phyloP scores from a whole-genome alignment of 2,888 invertebrate species.

The Endomychus coccineus region DNA sequence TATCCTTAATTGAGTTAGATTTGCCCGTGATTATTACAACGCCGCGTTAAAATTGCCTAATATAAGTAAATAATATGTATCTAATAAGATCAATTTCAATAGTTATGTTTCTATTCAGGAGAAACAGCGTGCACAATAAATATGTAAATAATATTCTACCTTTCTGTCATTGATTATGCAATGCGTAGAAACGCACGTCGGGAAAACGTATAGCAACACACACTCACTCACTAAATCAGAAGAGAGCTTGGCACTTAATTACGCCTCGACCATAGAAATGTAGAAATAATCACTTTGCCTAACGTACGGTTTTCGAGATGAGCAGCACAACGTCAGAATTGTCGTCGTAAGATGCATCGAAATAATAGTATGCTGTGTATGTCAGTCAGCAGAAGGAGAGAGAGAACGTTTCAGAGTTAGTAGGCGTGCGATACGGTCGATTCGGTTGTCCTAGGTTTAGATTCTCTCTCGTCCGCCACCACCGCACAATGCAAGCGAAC shows the following conservation, averaged over 20 bases:
- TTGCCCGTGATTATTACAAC: too few relatives aligned
- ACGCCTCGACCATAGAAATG: slow-evolving; percentile 8
- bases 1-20: too few relatives aligned
- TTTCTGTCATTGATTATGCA: slow-evolving; percentile 37
- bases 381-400: too few relatives aligned
- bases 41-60: too few relatives aligned
- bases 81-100: too few relatives aligned
- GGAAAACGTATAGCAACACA: slow-evolving; percentile 10
- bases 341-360: slow-evolving; percentile 8
- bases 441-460: slow-evolving; percentile 15
- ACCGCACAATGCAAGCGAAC: background rate
- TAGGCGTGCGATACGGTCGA: slow-evolving; percentile 12
- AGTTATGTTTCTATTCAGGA: too few relatives aligned
- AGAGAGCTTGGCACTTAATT: slow-evolving; percentile 14
- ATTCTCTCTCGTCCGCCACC: slow-evolving; percentile 7
- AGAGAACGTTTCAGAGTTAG: too few relatives aligned
- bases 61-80: too few relatives aligned
- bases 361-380: slow-evolving; percentile 3
- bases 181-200: slow-evolving; percentile 24
- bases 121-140: background rate
- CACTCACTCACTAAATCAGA: too few relatives aligned
- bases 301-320: slow-evolving; percentile 1
- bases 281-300: background rate
- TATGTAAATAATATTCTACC: slow-evolving; percentile 19
- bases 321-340: slow-evolving; percentile 4